A percentile compares a stretch with the other conserved stretches of the same genome.
Evolutionary conservation across 2,797 vertebrate genomes (phyloP).

Genomic region (Takifugu ocellatus): DNA sequence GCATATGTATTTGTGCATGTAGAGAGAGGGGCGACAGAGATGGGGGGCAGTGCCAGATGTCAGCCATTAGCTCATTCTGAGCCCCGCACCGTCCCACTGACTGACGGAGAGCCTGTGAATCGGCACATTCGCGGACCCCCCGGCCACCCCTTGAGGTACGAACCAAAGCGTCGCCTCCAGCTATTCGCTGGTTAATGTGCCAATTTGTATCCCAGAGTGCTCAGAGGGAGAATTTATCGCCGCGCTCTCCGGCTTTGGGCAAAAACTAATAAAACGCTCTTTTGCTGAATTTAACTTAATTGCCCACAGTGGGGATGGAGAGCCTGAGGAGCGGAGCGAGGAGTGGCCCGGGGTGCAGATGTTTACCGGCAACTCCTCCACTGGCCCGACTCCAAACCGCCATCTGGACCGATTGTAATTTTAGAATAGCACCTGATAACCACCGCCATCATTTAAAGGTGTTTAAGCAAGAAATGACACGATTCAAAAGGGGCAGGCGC

Average conservation of each 20-base stretch:
- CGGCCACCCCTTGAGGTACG: slow-evolving; percentile 76
- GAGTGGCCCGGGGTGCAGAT: neutral
- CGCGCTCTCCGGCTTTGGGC: slow-evolving; percentile 77
- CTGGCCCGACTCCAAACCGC: no score
- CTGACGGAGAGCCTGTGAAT: slow-evolving; percentile 84
- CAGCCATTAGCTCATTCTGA: slow-evolving; percentile 58
- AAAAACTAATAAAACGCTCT: slow-evolving; percentile 94
- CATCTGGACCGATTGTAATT: no score
- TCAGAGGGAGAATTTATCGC: slow-evolving; percentile 86
- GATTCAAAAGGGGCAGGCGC: no score
- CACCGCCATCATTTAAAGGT: no score
- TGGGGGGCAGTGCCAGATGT: slow-evolving; percentile 71
- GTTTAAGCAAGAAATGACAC: no score
- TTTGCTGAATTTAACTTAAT: slow-evolving; percentile 93
- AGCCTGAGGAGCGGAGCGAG: slow-evolving; percentile 51
- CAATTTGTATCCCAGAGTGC: slow-evolving; percentile 81
- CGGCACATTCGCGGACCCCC: slow-evolving; percentile 75
- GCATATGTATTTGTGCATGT: slow-evolving; percentile 59
- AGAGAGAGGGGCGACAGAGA: slow-evolving; percentile 50
- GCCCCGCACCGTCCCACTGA: slow-evolving; percentile 75
- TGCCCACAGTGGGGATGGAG: slow-evolving; percentile 85
- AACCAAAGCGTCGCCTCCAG: slow-evolving; percentile 72
- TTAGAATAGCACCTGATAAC: no score
- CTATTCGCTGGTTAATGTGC: slow-evolving; percentile 81
- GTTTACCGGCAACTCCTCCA: neutral